Conservation (phyloP, 53 echinoderm and acorn worm species). For the Antedon mediterranea region DNA sequence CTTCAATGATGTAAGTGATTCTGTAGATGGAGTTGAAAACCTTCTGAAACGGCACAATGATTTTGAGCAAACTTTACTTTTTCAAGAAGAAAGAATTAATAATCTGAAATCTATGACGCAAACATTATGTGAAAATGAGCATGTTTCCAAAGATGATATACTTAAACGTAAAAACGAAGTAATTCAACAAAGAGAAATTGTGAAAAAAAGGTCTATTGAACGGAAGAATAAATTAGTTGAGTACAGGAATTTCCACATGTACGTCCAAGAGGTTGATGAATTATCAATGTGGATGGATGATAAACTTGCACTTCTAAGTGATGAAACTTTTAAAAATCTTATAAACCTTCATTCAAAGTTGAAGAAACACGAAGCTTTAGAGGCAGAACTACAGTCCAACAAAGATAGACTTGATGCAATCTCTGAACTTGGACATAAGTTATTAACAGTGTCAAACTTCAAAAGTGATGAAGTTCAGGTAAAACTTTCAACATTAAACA, state of each 20-base stretch:
- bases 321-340: slow-evolving; percentile 70
- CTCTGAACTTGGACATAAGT: slow-evolving; percentile 54
- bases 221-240: slow-evolving; percentile 41
- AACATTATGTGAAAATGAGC: slow-evolving; percentile 34
- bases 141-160: slow-evolving; percentile 62
- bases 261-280: slow-evolving; percentile 74
- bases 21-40: slow-evolving; percentile 52
- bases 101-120: slow-evolving; percentile 49
- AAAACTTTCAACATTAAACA: slow-evolving; percentile 30
- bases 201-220: slow-evolving; percentile 39
- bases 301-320: slow-evolving; percentile 50
- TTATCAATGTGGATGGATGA: slow-evolving; percentile 68
- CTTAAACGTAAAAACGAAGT: slow-evolving; percentile 47
- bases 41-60: slow-evolving; percentile 69
- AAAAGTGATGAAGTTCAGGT: slow-evolving; percentile 28
- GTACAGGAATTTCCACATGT: slow-evolving; percentile 44
- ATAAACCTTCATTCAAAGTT: slow-evolving; percentile 62
- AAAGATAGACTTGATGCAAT: slow-evolving; percentile 53
- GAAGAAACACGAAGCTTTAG: slow-evolving; percentile 85
- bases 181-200: slow-evolving; percentile 31
- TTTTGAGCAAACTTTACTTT: slow-evolving; percentile 63
- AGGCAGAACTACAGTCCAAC: slow-evolving; percentile 72
- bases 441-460: slow-evolving; percentile 35
- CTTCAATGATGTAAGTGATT: slow-evolving; percentile 58
- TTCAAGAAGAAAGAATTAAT: slow-evolving; percentile 66